These are phyloP conservation scores for Seladonia tumulorum DNA, from an alignment of 2,888 invertebrate genomes.

Conservation along the genomic window DNA sequence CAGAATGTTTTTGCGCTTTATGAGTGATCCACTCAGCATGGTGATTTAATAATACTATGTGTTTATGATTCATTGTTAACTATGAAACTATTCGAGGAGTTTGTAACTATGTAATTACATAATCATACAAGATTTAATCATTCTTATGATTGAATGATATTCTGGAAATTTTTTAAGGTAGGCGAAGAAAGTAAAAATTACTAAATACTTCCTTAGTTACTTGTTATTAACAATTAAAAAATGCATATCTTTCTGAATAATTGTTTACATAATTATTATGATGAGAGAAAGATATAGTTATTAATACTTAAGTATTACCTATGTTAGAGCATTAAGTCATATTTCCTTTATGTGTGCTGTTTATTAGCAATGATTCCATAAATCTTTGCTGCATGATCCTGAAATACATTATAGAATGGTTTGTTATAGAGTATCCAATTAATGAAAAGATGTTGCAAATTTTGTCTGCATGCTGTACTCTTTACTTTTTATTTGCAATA, in stretches of 20 bases:
- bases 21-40: constrained; percentile 47
- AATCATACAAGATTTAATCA: constrained; percentile 55
- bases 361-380: constrained; percentile 54
- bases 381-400: constrained; percentile 71
- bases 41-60: constrained; percentile 54
- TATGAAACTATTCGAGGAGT: constrained; percentile 56
- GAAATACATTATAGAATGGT: constrained; percentile 54
- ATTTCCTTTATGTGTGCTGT: constrained; percentile 50
- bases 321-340: constrained; percentile 46
- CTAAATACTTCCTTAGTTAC: constrained; percentile 62
- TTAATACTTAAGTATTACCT: constrained; percentile 61
- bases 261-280: constrained; percentile 67
- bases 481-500: constrained; percentile 41
- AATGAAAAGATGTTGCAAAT: constrained; percentile 25
- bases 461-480: constrained; percentile 45
- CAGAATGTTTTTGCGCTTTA: constrained; percentile 37
- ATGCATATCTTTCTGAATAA: constrained; percentile 76
- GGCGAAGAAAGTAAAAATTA: constrained; percentile 48
- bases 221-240: constrained; percentile 66
- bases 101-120: constrained; percentile 51
- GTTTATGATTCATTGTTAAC: constrained; percentile 56
- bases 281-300: constrained; percentile 71
- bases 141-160: constrained; percentile 62
- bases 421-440: constrained; percentile 52
- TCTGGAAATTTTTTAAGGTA: constrained; percentile 61